Base-by-base conservation (phyloP, 2,797 vertebrate species). In the Chlorospingus semifuscus region DNA sequence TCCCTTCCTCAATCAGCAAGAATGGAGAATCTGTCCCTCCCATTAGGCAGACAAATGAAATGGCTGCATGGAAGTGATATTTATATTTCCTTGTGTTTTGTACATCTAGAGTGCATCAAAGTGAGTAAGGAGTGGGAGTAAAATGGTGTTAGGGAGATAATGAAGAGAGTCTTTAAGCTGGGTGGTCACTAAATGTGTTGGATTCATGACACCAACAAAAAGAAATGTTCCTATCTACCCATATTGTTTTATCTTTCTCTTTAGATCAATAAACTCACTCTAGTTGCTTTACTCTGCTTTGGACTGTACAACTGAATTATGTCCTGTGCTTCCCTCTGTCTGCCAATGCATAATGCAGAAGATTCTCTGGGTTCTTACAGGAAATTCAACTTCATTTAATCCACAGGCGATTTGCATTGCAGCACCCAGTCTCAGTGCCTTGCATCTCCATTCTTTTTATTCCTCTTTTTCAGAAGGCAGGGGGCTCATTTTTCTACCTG, bases 261-360 rank as follows among this genome's bases (percentile, higher is more conserved):
- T 93, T 80, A 69, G 76, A 96, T 96, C 96, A 94, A 97, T 96
- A 97, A 94, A 95, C 93, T 79, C 74, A 79, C 93, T 94, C 75
- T 63, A 89, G 94, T 80, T 95, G 85, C 94, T 97, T 95, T 87
- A 77, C 89, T 95, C 79, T 96, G 79, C 56, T 92, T 94, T 68
- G 87, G 63, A 69, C 76, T 70, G 52, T 60, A 79, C 64, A 71
- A 24, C 26, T 74, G 61, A 91, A 49, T 87, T 79, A 77, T 91
- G 36, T n/a, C 80, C 59, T 90, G 57, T 87, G 42, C 46, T 89
- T 88, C 68, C 26, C 69, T 49, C 70, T 56, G 83, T 78, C 78
- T 89, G 79, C 21, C n/a, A 15, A 60, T 83, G 72, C 89, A 61
- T 78, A 89, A 95, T 95, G 94, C 93, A 87, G 49, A 90, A 93